Percentiles rank a stretch among this genome's conserved stretches.
These are phyloP conservation scores for Mycteria americana DNA, from an alignment of 2,797 vertebrate genomes.

Conservation along the genomic window DNA sequence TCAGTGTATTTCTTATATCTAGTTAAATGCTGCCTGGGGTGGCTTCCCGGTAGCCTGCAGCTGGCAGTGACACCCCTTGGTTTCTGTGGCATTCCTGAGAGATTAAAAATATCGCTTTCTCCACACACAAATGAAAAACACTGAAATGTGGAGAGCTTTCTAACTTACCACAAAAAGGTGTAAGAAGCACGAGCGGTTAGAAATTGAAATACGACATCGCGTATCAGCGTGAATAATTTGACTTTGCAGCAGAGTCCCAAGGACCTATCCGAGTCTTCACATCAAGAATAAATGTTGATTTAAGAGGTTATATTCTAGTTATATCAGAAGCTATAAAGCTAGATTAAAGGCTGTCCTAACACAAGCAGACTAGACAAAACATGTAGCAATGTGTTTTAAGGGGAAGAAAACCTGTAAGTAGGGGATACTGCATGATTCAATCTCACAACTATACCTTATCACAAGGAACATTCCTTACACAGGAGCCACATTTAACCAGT, in stretches of 20 bases:
- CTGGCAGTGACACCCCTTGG: neutral
- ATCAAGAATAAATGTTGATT: neutral
- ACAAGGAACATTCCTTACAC: neutral
- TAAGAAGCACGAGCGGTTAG: neutral
- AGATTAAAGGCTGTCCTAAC: neutral
- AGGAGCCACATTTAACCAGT: neutral
- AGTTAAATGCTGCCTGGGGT: neutral
- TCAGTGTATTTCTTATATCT: neutral
- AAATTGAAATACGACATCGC: fast-evolving
- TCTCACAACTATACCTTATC: neutral
- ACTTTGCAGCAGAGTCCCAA: neutral
- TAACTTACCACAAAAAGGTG: neutral
- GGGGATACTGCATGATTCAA: neutral
- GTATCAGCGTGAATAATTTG: neutral
- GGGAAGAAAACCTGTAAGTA: neutral
- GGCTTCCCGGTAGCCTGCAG: neutral
- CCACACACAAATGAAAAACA: neutral
- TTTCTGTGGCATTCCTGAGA: neutral
- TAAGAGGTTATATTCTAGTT: neutral
- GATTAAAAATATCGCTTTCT: neutral
- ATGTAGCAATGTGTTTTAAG: neutral
- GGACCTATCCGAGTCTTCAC: neutral
- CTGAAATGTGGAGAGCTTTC: neutral
- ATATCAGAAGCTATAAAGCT: neutral
- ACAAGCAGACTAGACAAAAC: constrained; percentile 37